These are phyloP conservation scores for Nephrotoma appendiculata DNA, from an alignment of 2,888 invertebrate species.

Conservation along the genomic window DNA sequence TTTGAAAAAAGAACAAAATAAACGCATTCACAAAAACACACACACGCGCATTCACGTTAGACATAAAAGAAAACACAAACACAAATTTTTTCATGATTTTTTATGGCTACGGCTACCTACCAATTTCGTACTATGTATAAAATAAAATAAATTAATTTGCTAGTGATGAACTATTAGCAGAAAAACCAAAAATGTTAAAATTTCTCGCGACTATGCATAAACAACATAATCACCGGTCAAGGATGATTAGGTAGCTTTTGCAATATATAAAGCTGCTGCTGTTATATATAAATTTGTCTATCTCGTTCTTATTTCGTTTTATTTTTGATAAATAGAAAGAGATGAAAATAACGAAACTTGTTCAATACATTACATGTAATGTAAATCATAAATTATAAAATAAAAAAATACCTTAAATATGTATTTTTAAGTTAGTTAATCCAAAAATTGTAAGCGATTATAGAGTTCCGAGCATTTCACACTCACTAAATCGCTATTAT, in stretches of 20 bases:
- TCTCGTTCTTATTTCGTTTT: background rate
- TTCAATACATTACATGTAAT: background rate
- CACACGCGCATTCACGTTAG: background rate
- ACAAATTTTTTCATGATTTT: background rate
- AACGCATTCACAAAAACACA: background rate
- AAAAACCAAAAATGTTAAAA: background rate
- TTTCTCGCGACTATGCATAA: background rate
- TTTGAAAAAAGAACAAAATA: background rate
- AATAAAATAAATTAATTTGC: background rate
- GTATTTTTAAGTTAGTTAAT: background rate
- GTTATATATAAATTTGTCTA: background rate
- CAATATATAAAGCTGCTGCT: background rate
- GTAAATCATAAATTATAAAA: background rate
- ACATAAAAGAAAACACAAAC: background rate
- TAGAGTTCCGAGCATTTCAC: background rate
- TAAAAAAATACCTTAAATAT: background rate
- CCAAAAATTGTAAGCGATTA: background rate
- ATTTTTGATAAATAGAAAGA: background rate
- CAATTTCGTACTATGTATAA: background rate
- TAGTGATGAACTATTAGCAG: background rate
- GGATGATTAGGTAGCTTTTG: conserved; percentile 5
- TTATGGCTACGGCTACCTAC: background rate
- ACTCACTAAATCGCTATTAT: background rate
- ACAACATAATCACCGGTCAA: background rate
- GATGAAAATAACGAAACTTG: background rate